These are phyloP conservation scores for Brachyhypopomus gauderio DNA, from an alignment of 2,113 vertebrate genomes.

Conservation along the genomic window DNA sequence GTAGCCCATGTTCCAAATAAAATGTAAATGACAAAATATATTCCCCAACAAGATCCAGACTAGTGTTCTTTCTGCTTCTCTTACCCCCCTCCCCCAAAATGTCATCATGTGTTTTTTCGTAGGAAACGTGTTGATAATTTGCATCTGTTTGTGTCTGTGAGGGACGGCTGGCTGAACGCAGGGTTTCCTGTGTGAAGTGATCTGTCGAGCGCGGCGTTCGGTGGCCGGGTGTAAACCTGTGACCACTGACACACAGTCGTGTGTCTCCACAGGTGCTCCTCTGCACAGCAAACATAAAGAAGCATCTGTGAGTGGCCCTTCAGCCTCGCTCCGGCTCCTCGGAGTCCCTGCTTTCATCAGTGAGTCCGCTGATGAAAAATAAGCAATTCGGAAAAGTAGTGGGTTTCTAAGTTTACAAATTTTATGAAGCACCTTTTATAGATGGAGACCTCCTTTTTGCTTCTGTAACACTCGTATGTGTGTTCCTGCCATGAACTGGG, in stretches of 20 bases:
- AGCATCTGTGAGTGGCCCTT: constrained; percentile 65
- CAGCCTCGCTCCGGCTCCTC: constrained; percentile 33
- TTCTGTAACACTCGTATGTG: constrained; percentile 52
- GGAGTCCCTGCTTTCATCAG: constrained; percentile 63
- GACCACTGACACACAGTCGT: constrained; percentile 49
- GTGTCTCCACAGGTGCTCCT: constrained; percentile 69
- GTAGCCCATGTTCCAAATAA: constrained; percentile 4
- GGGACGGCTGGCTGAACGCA: constrained; percentile 44
- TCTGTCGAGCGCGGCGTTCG: constrained; percentile 52
- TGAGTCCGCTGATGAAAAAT: constrained; percentile 67
- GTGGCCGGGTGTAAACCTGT: constrained; percentile 50
- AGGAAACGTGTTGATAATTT: constrained; percentile 33
- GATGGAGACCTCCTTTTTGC: constrained; percentile 33
- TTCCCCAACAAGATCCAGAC: background rate
- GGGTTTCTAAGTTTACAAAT: constrained; percentile 68
- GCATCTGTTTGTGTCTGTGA: constrained; percentile 41
- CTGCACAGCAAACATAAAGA: constrained; percentile 69
- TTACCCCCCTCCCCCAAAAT: constrained; percentile 1
- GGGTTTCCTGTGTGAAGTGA: constrained; percentile 51
- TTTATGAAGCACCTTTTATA: constrained; percentile 75
- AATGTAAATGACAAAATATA: constrained; percentile 2
- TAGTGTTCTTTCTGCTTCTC: background rate
- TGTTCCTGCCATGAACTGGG: constrained; percentile 38
- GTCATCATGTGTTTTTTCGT: constrained; percentile 3
- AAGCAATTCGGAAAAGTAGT: constrained; percentile 52